These are phyloP conservation scores for Haliclystus octoradiatus DNA, from an alignment of 30 jellyfish, hydroid and myxozoan species.

Conservation along the genomic window DNA sequence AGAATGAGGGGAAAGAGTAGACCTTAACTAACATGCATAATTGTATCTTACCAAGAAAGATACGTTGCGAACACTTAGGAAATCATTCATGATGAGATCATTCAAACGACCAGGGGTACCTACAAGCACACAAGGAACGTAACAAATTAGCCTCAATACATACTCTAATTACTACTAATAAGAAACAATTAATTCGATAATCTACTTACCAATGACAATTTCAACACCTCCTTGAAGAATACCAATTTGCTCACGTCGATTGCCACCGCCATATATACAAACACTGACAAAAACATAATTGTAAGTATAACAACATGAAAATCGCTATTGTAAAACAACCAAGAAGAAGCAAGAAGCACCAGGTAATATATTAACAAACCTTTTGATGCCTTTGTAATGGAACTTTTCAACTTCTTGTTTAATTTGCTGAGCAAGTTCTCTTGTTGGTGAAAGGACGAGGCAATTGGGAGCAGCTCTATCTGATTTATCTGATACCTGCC, in stretches of 20 bases:
- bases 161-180: neutral
- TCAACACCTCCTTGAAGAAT: conserved; percentile 82
- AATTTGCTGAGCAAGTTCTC: conserved; percentile 98
- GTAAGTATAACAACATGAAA: neutral
- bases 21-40: too few relatives aligned
- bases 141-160: too few relatives aligned
- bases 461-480: conserved; percentile 94
- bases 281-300: conserved; percentile 32
- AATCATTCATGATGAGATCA: conserved; percentile 72
- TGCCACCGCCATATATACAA: conserved; percentile 98
- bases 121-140: conserved; percentile 1
- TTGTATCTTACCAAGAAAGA: conserved; percentile 64
- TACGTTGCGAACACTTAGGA: conserved; percentile 54
- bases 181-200: neutral
- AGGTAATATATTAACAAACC: too few relatives aligned
- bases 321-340: neutral
- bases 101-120: conserved; percentile 97
- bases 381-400: conserved; percentile 76
- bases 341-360: neutral
- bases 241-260: conserved; percentile 61
- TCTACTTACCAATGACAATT: conserved; percentile 71
- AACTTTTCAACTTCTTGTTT: conserved; percentile 89
- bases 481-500: too few relatives aligned
- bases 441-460: conserved; percentile 93
- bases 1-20: too few relatives aligned